These are phyloP conservation scores for Cerastis leucographa DNA, from an alignment of 2,888 invertebrate species.

Conservation along the genomic window DNA sequence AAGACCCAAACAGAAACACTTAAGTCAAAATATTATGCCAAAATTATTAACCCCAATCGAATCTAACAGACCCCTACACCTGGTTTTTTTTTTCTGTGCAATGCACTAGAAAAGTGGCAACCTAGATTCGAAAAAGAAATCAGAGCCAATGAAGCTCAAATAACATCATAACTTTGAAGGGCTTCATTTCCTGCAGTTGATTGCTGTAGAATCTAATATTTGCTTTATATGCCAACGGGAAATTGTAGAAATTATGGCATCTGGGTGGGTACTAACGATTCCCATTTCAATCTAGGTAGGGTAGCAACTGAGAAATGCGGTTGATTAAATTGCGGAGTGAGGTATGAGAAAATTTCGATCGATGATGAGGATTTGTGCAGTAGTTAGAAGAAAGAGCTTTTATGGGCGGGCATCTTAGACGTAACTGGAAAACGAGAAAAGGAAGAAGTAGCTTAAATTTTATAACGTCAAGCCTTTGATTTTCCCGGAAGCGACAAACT, in stretches of 20 bases:
- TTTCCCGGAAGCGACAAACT: constrained; percentile 2
- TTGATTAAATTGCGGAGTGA: constrained; percentile 21
- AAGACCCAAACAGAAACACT: background rate
- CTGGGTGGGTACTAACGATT: constrained; percentile 34
- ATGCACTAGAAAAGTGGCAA: constrained; percentile 18
- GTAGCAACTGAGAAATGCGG: constrained; percentile 25
- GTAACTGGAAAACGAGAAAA: background rate
- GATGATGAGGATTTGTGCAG: background rate
- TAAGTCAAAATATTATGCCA: background rate
- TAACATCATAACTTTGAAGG: constrained; percentile 52
- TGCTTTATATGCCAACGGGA: constrained; percentile 46
- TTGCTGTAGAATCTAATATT: constrained; percentile 63
- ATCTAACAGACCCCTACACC: background rate
- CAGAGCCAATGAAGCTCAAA: constrained; percentile 53
- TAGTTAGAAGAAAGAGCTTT: background rate
- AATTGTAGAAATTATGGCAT: constrained; percentile 44
- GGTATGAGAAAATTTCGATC: constrained; percentile 13
- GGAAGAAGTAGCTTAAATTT: background rate
- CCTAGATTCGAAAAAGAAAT: constrained; percentile 31
- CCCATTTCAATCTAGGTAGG: constrained; percentile 31
- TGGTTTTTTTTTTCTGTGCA: constrained; percentile 1
- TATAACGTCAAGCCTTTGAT: background rate
- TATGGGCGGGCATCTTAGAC: background rate
- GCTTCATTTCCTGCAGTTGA: constrained; percentile 57
- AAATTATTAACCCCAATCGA: background rate